Evolutionary conservation across 2,113 vertebrate species (phyloP).

Genomic region (Xyliphius kryptos): DNA sequence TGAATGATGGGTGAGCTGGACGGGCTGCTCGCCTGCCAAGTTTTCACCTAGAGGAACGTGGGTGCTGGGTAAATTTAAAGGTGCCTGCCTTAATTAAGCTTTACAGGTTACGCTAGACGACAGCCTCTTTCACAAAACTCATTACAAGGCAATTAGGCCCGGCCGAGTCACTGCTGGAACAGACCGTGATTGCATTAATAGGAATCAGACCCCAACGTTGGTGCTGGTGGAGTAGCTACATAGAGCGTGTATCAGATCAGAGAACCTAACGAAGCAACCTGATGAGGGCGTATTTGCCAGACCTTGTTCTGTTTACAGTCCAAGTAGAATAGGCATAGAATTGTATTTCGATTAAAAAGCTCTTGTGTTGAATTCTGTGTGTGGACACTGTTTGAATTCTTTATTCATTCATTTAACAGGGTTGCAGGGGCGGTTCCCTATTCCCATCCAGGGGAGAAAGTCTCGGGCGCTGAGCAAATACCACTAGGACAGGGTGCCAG

Average conservation of each 20-base stretch:
- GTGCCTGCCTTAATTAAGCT: slow-evolving; percentile 64
- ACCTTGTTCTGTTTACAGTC: slow-evolving; percentile 6
- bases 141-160: slow-evolving; percentile 62
- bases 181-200: slow-evolving; percentile 48
- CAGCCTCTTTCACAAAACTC: slow-evolving; percentile 60
- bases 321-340: neutral
- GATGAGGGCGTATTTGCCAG: slow-evolving; percentile 2
- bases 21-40: neutral
- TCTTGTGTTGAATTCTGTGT: too few species aligned
- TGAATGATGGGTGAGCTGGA: neutral
- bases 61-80: slow-evolving; percentile 51
- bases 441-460: too few species aligned
- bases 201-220: slow-evolving; percentile 37
- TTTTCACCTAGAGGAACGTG: slow-evolving; percentile 33
- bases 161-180: slow-evolving; percentile 60
- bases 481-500: too few species aligned
- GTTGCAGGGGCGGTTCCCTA: too few species aligned
- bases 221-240: slow-evolving; percentile 17
- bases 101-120: slow-evolving; percentile 62
- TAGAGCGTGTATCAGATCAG: slow-evolving; percentile 1
- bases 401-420: too few species aligned
- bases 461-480: too few species aligned
- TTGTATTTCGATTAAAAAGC: too few species aligned
- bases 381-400: too few species aligned
- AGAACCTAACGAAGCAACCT: neutral